Base-by-base conservation (phyloP, 2,797 vertebrate species). In the Sebastes jordani region DNA sequence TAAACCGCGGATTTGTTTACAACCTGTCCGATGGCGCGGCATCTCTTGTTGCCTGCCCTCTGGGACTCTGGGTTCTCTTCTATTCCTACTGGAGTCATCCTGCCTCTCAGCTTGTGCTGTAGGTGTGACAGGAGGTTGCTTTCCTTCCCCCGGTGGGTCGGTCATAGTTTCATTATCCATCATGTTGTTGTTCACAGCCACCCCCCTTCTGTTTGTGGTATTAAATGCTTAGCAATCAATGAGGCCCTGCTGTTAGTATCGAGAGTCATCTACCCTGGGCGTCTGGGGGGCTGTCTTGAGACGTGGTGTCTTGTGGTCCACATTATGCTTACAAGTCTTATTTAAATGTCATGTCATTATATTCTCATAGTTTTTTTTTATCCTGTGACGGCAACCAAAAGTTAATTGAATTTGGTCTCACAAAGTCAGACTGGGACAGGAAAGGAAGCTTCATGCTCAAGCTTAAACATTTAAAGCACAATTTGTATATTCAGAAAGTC, bases 191-290 rank as follows among this genome's bases (percentile, higher is more conserved):
- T 80, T 82, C 72, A 67, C 67, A 78, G 27, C 55, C 14, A 34
- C 8, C 27, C 76, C 64, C 80, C 82, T 71, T 76, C 86, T 74
- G 72, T 78, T 81, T 77, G 76, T 81, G 83, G 68, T 81, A 88
- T 89, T 88, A 89, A 89, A 85, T 1, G 11, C 85, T 85, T 72
- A 80, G 55, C 76, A 78, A 66, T 91, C 86, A 87, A 84, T 86
- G 70, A 55, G 60, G 27, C 14, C 78, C 69, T 72, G 78, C 78
- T 85, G 88, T 77, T 71, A n/a, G 62, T 6, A 76, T 23, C 11
- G 16, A 69, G 76, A 80, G 74, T 38, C 61, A 61, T 71, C 61
- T 42, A 46, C 64, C 60, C 23, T 23, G 29, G 61, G 58, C 2
- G n/a, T 61, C 62, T 34, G 6, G 52, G n/a, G 13, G 29, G 11